Conservation (phyloP, 2,113 vertebrate species). For the Rissa tridactyla region DNA sequence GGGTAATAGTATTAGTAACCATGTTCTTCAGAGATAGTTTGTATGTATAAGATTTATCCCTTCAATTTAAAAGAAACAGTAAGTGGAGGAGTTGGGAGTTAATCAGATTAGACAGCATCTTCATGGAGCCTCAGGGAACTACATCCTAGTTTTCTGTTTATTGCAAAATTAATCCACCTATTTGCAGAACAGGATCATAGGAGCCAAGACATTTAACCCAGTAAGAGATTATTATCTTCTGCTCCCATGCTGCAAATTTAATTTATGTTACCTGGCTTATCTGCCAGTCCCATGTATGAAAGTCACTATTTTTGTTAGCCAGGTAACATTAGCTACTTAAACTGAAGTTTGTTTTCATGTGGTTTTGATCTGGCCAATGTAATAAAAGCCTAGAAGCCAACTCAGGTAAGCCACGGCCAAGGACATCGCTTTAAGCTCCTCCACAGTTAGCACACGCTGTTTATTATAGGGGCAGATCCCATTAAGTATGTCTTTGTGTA, state of each 20-base stretch:
- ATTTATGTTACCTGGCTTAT: neutral
- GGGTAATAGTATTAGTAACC: neutral
- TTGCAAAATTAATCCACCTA: slow-evolving; percentile 26
- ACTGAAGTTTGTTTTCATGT: neutral
- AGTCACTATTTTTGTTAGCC: neutral
- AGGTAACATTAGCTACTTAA: neutral
- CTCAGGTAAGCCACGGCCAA: neutral
- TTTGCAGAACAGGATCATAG: slow-evolving; percentile 10
- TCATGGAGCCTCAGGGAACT: neutral
- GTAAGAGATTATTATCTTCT: neutral
- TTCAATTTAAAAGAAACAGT: neutral
- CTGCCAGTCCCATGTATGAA: neutral
- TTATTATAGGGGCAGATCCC: neutral
- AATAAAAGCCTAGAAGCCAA: neutral
- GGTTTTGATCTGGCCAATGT: neutral
- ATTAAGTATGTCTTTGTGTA: neutral
- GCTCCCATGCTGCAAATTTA: neutral
- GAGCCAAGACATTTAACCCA: neutral
- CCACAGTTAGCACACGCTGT: neutral
- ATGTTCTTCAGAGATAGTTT: neutral
- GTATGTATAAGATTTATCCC: neutral
- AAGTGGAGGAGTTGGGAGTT: neutral
- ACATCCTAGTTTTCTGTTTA: neutral
- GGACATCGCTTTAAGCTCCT: neutral
- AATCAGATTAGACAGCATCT: slow-evolving; percentile 24